phyloP scores from a whole-genome alignment of 2,113 vertebrate genomes.

The Microcebus jonahi region DNA sequence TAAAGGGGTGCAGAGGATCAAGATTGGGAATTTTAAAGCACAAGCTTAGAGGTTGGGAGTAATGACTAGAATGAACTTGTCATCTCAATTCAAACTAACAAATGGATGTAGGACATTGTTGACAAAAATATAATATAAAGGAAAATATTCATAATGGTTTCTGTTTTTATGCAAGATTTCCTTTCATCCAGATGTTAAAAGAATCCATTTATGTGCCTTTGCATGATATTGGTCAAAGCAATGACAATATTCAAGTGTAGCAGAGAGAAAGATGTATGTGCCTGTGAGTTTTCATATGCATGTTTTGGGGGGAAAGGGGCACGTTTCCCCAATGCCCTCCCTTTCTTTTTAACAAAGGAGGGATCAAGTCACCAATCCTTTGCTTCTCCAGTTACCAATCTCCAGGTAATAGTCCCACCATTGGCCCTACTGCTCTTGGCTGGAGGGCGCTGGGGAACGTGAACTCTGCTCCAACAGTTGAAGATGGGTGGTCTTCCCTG shows the following conservation, averaged over 20 bases:
- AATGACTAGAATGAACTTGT: no score
- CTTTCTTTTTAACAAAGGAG: background rate
- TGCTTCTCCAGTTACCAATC: background rate
- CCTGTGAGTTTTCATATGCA: background rate
- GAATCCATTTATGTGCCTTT: background rate
- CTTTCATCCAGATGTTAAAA: background rate
- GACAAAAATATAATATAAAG: background rate
- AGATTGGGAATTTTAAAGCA: background rate
- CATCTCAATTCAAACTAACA: background rate
- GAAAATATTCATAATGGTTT: background rate
- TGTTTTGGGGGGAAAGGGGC: accelerated
- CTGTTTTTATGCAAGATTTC: background rate
- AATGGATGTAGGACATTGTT: background rate
- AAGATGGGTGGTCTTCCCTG: background rate
- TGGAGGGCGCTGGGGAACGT: background rate
- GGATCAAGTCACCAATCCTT: background rate
- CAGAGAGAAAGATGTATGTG: background rate
- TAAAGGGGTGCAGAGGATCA: background rate
- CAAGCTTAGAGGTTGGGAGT: background rate
- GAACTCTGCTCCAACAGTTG: background rate
- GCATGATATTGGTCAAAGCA: background rate
- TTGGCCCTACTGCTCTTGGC: background rate
- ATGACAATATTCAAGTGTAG: background rate
- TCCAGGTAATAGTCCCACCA: background rate
- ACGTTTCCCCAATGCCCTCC: background rate